Conservation (phyloP, 92 coral and sea anemone genomes). For the Paramuricea clavata region DNA sequence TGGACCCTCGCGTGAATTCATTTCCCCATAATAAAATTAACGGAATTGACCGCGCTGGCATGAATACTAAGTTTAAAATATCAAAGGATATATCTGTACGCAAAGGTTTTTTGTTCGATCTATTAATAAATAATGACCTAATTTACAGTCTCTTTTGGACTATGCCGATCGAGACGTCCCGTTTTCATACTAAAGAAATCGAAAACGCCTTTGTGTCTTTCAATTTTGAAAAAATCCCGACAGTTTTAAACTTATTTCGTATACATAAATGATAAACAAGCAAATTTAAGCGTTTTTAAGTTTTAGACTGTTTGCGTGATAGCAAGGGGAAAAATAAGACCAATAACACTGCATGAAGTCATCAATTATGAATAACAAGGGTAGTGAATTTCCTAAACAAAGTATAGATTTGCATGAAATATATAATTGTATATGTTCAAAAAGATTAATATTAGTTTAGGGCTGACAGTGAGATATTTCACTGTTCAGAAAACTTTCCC, state of each 20-base stretch:
- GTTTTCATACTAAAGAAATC: neutral
- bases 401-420: neutral
- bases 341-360: neutral
- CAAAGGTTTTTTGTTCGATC: neutral
- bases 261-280: no score
- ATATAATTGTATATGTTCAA: neutral
- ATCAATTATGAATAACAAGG: constrained; percentile 3
- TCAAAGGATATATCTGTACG: no score
- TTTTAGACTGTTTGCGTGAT: neutral
- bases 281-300: neutral
- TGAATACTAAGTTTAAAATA: no score
- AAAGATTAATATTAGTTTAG: no score
- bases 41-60: no score
- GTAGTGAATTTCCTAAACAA: constrained; percentile 14
- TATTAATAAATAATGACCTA: neutral
- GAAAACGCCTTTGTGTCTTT: no score
- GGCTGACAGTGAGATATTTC: no score
- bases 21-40: no score
- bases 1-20: no score
- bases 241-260: no score
- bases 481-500: no score
- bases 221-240: no score
- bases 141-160: neutral
- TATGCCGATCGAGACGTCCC: neutral
- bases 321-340: neutral